These are phyloP conservation scores for Ammospiza caudacuta DNA, from an alignment of 2,113 vertebrate genomes.

Conservation along the genomic window DNA sequence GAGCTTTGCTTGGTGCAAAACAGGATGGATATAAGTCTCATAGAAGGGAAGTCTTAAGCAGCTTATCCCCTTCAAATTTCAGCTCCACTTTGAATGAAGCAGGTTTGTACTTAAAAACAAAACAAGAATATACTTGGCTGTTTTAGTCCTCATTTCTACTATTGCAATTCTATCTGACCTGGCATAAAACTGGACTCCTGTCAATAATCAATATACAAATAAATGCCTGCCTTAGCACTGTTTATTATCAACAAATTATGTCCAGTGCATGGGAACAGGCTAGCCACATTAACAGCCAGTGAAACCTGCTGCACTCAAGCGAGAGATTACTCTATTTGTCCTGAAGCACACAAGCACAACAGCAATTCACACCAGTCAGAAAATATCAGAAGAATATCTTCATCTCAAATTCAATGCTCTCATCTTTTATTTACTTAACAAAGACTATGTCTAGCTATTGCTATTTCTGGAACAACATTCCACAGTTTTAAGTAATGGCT, in stretches of 20 bases:
- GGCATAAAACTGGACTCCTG: neutral
- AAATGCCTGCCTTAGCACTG: neutral
- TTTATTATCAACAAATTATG: neutral
- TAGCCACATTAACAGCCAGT: neutral
- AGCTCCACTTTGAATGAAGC: neutral
- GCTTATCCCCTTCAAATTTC: neutral
- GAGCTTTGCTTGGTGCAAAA: neutral
- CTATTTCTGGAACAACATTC: neutral
- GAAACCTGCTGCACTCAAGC: neutral
- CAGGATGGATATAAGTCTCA: neutral
- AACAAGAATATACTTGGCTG: neutral
- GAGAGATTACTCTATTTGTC: neutral
- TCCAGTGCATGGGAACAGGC: neutral
- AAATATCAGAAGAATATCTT: neutral
- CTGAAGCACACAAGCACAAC: neutral
- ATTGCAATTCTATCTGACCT: neutral
- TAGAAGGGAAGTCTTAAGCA: neutral
- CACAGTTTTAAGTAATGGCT: neutral
- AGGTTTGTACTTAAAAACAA: neutral
- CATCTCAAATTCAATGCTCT: neutral
- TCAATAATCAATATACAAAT: neutral
- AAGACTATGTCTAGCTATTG: neutral
- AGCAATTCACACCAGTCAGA: neutral
- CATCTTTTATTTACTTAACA: neutral
- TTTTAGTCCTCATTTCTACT: neutral